Base-by-base conservation (phyloP, 2,888 invertebrate species). In the Holacanthella duospinosa region DNA sequence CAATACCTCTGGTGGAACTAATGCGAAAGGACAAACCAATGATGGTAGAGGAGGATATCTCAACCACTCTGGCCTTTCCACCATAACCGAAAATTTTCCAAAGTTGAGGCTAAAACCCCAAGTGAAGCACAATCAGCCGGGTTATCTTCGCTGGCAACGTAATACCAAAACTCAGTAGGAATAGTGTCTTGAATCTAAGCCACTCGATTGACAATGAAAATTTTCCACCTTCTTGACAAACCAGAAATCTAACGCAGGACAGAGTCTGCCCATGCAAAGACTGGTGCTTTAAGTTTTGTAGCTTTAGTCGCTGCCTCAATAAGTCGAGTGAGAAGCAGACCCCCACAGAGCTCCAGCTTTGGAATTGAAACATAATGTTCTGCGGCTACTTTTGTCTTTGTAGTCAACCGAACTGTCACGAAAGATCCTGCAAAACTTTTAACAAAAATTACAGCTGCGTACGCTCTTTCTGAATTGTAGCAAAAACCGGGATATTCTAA, bases 281-380 rank as follows among this genome's bases (percentile, higher is more conserved):
- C 9, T 12, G 26, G 54, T n/a, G n/a, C n/a, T n/a, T n/a, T n/a
- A n/a, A n/a, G n/a, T n/a, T n/a, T n/a, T n/a, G n/a, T n/a, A 12
- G 19, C 9, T 2, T 26, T 9, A n/a, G n/a, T 21, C 19, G 4
- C 21, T 21, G 21, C 4, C 12, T 9, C 6, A 9, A 21, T 48
- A 4, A 48, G 21, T 48, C n/a, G 4, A 21, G 48, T 16, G 4
- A 73, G 55, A 3, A 75, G 59, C 1, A 71, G 54, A 12, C 74
- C 74, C n/a, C 64, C 73, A 54, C 72, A 71, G 0, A 75, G 62
- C 60, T 75, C 74, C 16, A 75, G 58, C n/a, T 68, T 26, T 16
- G 75, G 74, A n/a, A 75, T 44, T 2, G 74, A 63, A 3, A 72
- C 55, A 28, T 55, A 66, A 60, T 72, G 71, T 16, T 68, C 26